Conservation (phyloP, 2,888 invertebrate species). For the Corbicula japonica region DNA sequence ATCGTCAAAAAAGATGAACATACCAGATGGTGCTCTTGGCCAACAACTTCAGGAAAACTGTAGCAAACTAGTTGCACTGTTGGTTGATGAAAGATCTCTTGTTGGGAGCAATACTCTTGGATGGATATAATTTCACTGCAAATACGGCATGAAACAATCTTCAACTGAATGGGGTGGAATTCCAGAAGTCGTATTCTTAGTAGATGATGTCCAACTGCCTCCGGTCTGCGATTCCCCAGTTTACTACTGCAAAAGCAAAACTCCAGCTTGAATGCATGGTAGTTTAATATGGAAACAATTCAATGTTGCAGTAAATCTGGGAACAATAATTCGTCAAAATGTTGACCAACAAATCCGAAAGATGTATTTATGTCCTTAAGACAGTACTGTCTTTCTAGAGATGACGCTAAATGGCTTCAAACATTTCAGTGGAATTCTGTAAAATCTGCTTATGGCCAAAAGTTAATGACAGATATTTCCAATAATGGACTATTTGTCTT, state of each 20-base stretch:
- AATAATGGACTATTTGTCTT: conserved; percentile 43
- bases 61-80: too few relatives aligned
- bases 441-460: conserved; percentile 5
- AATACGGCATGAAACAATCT: conserved; percentile 34
- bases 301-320: conserved; percentile 23
- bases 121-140: conserved; percentile 53
- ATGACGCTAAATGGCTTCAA: conserved; percentile 57
- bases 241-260: conserved; percentile 16
- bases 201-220: conserved; percentile 68
- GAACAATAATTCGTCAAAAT: conserved; percentile 46
- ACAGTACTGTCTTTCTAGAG: conserved; percentile 19
- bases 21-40: too few relatives aligned
- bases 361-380: conserved; percentile 42
- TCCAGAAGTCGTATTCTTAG: conserved; percentile 67
- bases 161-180: conserved; percentile 56
- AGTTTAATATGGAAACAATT: conserved; percentile 54
- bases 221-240: conserved; percentile 66
- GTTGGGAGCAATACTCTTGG: conserved; percentile 53
- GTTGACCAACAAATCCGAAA: conserved; percentile 29
- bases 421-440: conserved; percentile 54
- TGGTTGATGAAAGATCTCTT: too few relatives aligned
- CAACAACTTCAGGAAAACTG: too few relatives aligned
- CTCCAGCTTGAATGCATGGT: conserved; percentile 54
- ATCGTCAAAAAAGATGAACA: too few relatives aligned
- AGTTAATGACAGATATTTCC: conserved; percentile 17